Evolutionary conservation across 2,113 vertebrate genomes (phyloP).

Genomic region (Phasianus colchicus): DNA sequence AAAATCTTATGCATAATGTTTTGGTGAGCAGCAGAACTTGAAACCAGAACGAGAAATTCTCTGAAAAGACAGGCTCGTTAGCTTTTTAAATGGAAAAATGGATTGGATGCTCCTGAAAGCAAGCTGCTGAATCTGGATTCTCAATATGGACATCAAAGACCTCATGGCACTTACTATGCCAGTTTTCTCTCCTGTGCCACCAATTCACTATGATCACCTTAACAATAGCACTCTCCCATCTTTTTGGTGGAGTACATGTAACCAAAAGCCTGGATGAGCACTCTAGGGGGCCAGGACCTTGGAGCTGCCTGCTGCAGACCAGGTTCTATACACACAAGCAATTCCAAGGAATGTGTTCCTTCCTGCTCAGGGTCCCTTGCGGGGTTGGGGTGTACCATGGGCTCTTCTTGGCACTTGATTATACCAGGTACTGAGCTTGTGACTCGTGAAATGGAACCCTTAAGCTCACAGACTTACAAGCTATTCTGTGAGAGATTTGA

Average conservation of each 20-base stretch:
- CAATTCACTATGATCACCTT: not conserved
- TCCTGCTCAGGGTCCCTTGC: not conserved
- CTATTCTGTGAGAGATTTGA: not conserved
- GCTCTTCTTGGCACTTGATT: not conserved
- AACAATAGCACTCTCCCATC: not conserved
- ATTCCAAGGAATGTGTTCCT: not conserved
- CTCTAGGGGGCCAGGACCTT: not conserved
- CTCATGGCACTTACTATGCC: rapidly evolving
- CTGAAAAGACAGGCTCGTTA: not conserved
- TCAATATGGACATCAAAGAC: not conserved
- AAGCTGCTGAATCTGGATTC: not conserved
- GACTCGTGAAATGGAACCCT: not conserved
- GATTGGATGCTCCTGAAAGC: not conserved
- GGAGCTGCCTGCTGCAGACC: not conserved
- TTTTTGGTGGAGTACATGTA: not conserved
- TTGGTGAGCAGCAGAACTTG: not conserved
- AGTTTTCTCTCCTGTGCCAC: not conserved
- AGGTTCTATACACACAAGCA: not conserved
- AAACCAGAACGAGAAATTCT: not conserved
- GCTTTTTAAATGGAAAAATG: not conserved
- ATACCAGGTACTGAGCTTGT: not conserved
- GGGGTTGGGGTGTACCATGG: not conserved
- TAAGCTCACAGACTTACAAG: not conserved
- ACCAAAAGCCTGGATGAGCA: not conserved
- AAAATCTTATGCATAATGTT: not conserved